Conservation (phyloP, 1,140 invertebrate species). For the Atta texana region DNA sequence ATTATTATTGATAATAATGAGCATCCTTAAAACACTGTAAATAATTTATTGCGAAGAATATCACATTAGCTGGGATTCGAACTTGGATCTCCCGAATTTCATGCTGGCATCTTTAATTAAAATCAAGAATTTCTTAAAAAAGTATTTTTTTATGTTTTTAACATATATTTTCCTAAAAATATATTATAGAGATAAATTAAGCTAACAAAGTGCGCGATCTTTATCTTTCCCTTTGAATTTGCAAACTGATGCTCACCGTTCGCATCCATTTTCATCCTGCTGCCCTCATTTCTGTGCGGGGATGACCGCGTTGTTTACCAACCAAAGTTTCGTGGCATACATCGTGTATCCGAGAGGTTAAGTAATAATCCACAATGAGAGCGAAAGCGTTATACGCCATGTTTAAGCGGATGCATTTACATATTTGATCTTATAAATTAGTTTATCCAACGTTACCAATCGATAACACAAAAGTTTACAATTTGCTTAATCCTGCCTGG, state of each 20-base stretch:
- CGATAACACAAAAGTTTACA: not conserved
- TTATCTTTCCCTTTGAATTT: not conserved
- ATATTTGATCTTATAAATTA: slow-evolving; percentile 42
- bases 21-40: too few species aligned
- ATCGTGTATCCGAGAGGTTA: slow-evolving; percentile 17
- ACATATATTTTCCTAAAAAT: not conserved
- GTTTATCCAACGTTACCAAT: not conserved
- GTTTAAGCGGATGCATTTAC: slow-evolving; percentile 13
- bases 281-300: not conserved
- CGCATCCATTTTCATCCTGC: slow-evolving; percentile 20
- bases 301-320: slow-evolving; percentile 6
- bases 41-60: too few species aligned
- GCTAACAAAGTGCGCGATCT: not conserved
- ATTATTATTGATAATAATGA: too few species aligned
- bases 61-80: too few species aligned
- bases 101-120: not conserved
- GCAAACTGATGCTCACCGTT: not conserved
- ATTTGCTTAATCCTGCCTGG: not conserved
- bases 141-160: not conserved
- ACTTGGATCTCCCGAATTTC: too few species aligned
- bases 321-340: slow-evolving; percentile 21
- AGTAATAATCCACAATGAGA: slow-evolving; percentile 23
- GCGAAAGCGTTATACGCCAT: slow-evolving; percentile 13
- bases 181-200: not conserved
- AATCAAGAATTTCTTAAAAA: slow-evolving; percentile 13